Conservation (phyloP, 2,888 invertebrate genomes). For the Seira ritae region DNA sequence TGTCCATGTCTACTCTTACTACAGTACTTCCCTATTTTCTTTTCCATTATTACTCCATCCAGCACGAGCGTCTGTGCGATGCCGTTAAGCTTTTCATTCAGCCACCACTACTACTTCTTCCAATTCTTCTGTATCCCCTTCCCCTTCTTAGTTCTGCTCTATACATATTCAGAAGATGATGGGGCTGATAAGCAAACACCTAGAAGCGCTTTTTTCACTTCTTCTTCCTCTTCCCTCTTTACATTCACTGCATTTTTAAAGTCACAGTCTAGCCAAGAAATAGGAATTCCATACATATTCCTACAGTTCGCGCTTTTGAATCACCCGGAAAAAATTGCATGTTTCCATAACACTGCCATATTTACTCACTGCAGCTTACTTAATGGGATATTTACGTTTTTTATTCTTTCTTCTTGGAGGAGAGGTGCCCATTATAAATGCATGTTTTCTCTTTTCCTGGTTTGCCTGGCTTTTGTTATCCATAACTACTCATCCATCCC, state of each 20-base stretch:
- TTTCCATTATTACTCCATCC: neutral
- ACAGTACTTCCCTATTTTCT: neutral
- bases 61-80: no score
- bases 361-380: neutral
- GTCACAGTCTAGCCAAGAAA: neutral
- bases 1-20: neutral
- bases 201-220: constrained; percentile 7
- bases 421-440: constrained; percentile 14
- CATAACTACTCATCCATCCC: constrained; percentile 15
- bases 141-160: neutral
- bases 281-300: neutral
- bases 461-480: neutral
- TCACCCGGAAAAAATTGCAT: neutral
- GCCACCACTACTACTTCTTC: no score
- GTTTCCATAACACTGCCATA: neutral
- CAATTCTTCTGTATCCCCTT: no score
- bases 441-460: neutral
- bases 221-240: neutral
- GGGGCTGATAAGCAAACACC: constrained; percentile 16
- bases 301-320: neutral
- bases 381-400: neutral
- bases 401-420: neutral
- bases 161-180: constrained; percentile 10
- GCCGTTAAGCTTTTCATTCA: no score
- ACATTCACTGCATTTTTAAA: neutral